Percentiles rank a stretch among this genome's conserved stretches.
Conservation (phyloP, 2,113 vertebrate species). For the Panthera tigris region DNA sequence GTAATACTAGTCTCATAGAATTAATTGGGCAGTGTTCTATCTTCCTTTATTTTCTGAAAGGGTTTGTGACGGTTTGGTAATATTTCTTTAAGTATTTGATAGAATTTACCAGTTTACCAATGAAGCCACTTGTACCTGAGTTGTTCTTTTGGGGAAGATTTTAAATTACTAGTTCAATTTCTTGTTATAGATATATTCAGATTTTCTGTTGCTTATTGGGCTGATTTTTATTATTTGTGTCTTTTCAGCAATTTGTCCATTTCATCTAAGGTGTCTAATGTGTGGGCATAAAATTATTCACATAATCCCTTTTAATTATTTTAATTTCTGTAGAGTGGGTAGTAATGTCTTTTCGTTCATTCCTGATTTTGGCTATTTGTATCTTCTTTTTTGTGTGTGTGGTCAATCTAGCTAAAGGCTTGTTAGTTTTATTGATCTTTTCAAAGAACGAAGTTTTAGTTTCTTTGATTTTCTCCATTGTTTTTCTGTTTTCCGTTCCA, state of each 20-base stretch:
- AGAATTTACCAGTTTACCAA: background rate
- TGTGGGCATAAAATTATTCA: background rate
- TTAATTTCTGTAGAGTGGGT: background rate
- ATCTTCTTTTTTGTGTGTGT: background rate
- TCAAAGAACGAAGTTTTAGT: background rate
- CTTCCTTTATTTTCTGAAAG: background rate
- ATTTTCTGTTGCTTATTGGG: background rate
- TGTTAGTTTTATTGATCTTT: background rate
- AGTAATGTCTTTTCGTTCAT: background rate
- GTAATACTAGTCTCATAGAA: background rate
- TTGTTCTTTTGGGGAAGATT: background rate
- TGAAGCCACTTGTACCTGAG: background rate
- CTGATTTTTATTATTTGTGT: background rate
- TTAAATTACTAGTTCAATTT: background rate
- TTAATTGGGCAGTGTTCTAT: background rate
- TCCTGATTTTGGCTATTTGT: background rate
- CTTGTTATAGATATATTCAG: background rate
- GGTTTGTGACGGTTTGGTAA: background rate
- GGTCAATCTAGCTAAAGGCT: background rate
- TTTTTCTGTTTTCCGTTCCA: background rate
- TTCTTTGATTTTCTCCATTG: slow-evolving; percentile 11
- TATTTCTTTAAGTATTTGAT: slow-evolving; percentile 7
- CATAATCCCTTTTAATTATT: background rate
- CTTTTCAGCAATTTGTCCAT: background rate
- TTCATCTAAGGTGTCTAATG: background rate